Evolutionary conservation across 2,797 vertebrate genomes (phyloP).

Genomic region (Chelidonichthys spinosus): DNA sequence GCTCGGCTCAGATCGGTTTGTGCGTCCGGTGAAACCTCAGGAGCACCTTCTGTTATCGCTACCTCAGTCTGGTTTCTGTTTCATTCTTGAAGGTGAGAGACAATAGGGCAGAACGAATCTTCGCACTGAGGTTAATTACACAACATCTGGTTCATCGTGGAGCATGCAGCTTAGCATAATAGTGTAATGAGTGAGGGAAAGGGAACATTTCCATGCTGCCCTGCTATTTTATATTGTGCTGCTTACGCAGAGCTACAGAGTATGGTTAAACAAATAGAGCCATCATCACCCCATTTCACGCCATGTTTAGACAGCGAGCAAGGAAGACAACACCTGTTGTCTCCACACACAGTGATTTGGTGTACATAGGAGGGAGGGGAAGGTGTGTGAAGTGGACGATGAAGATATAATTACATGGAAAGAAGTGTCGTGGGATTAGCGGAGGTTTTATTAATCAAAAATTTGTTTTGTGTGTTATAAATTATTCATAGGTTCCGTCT

Average conservation of each 20-base stretch:
- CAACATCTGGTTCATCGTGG: constrained; percentile 73
- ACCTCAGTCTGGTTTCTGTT: constrained; percentile 59
- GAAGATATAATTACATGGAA: constrained; percentile 17
- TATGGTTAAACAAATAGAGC: constrained; percentile 57
- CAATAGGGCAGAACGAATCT: constrained; percentile 66
- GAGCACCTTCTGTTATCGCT: constrained; percentile 46
- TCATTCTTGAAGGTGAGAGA: constrained; percentile 72
- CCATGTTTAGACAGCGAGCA: constrained; percentile 54
- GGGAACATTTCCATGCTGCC: constrained; percentile 43
- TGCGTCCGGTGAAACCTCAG: neutral
- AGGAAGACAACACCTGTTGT: constrained; percentile 54
- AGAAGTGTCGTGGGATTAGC: neutral
- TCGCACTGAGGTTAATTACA: constrained; percentile 74
- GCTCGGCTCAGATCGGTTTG: constrained; percentile 14
- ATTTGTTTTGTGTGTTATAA: neutral
- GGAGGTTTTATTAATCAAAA: constrained; percentile 2
- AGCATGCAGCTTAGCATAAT: constrained; percentile 71
- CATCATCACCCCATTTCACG: constrained; percentile 71
- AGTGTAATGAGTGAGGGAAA: constrained; percentile 70
- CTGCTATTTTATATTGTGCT: constrained; percentile 45
- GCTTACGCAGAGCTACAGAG: constrained; percentile 28
- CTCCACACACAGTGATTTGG: constrained; percentile 9
- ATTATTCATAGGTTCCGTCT: neutral
- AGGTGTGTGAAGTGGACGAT: constrained; percentile 17
- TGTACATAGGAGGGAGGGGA: neutral